phyloP scores from a whole-genome alignment of 2,113 vertebrate genomes.

The Mirounga angustirostris region DNA sequence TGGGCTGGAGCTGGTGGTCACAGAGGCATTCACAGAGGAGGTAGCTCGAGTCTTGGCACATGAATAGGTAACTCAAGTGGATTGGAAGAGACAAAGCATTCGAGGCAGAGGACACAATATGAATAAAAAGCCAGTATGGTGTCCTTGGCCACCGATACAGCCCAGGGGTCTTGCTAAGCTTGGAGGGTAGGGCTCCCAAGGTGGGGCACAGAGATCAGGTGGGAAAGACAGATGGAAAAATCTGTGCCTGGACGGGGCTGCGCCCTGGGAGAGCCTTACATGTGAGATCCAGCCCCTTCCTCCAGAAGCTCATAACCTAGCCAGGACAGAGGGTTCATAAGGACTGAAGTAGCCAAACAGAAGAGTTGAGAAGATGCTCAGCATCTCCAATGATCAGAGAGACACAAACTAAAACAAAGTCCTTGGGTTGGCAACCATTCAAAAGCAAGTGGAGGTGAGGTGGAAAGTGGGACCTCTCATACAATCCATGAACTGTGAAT shows the following conservation, averaged over 20 bases:
- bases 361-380: not conserved
- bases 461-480: not conserved
- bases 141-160: not conserved
- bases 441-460: not conserved
- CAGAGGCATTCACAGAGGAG: not conserved
- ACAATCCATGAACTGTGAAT: not conserved
- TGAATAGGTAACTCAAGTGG: too few species aligned
- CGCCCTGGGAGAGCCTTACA: not conserved
- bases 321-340: not conserved
- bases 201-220: not conserved
- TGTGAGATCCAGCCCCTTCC: not conserved
- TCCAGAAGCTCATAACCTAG: not conserved
- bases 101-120: not conserved
- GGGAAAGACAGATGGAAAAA: not conserved
- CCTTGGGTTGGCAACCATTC: not conserved
- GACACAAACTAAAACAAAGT: not conserved
- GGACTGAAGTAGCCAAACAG: not conserved
- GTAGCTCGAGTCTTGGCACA: not conserved
- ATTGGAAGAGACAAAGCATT: not conserved
- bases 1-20: not conserved
- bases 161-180: not conserved
- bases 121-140: fast-evolving
- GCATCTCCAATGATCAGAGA: not conserved
- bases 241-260: not conserved
- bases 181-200: not conserved